Percentiles rank a stretch among this genome's conserved stretches.
phyloP scores from a whole-genome alignment of 1,140 invertebrate genomes.

The Condylostylus longicornis region DNA sequence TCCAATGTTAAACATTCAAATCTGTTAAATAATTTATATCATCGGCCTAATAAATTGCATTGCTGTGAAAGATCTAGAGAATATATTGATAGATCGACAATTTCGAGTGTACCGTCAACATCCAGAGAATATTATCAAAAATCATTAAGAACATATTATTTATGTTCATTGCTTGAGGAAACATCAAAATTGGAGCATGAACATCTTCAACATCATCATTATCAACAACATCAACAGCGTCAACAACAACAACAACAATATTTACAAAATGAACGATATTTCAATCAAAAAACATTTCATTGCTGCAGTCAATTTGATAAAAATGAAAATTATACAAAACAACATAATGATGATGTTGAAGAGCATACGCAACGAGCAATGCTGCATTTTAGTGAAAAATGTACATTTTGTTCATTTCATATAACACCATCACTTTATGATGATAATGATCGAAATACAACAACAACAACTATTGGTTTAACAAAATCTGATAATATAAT shows the following conservation, averaged over 20 bases:
- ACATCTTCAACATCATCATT: slow-evolving; percentile 2
- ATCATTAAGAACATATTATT: slow-evolving; percentile 20
- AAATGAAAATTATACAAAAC: no score
- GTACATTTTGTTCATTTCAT: slow-evolving; percentile 27
- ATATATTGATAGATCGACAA: no score
- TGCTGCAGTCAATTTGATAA: no score
- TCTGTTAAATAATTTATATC: background rate
- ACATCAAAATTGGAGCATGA: slow-evolving; percentile 1
- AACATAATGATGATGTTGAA: no score
- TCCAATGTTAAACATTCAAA: slow-evolving; percentile 22
- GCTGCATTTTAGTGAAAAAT: slow-evolving; percentile 28
- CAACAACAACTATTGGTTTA: no score
- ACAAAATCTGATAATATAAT: slow-evolving; percentile 13
- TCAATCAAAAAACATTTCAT: slow-evolving; percentile 19
- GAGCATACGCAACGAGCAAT: slow-evolving; percentile 16
- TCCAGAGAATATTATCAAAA: slow-evolving; percentile 24
- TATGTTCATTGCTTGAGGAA: slow-evolving; percentile 28
- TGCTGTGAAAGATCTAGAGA: no score
- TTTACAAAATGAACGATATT: background rate
- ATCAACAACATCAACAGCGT: slow-evolving; percentile 7
- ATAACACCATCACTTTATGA: slow-evolving; percentile 13
- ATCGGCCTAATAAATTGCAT: slow-evolving; percentile 5
- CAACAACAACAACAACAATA: slow-evolving; percentile 6
- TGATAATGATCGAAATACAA: no score
- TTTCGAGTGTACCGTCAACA: no score